These are phyloP conservation scores for Decapterus maruadsi DNA, from an alignment of 2,797 vertebrate genomes.

Conservation along the genomic window DNA sequence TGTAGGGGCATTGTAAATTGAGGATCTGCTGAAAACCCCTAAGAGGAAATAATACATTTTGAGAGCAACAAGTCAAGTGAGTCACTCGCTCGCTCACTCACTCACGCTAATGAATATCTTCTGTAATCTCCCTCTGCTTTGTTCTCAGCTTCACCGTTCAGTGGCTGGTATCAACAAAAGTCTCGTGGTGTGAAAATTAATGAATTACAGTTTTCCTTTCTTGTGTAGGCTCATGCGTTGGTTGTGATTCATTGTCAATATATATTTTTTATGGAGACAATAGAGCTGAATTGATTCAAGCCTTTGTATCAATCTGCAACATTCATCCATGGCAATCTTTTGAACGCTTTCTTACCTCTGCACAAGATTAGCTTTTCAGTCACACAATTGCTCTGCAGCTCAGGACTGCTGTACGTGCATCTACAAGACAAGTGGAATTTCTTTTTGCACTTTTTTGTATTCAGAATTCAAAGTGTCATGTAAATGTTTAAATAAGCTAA, in stretches of 20 bases:
- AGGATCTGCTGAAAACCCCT: background rate
- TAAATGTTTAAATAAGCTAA: slow-evolving; percentile 47
- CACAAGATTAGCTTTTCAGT: slow-evolving; percentile 37
- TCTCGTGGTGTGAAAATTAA: slow-evolving; percentile 58
- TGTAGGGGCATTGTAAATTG: background rate
- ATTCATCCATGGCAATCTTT: slow-evolving; percentile 24
- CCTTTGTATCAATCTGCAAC: slow-evolving; percentile 18
- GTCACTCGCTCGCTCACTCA: background rate
- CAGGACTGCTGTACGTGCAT: slow-evolving; percentile 4
- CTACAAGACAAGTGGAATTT: slow-evolving; percentile 7
- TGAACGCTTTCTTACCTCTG: slow-evolving; percentile 14
- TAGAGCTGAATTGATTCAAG: slow-evolving; percentile 26
- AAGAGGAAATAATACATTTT: background rate
- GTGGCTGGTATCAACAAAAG: slow-evolving; percentile 44
- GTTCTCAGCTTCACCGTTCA: slow-evolving; percentile 57
- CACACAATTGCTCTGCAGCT: slow-evolving; percentile 28
- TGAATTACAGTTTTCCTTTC: slow-evolving; percentile 54
- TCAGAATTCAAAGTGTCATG: slow-evolving; percentile 26
- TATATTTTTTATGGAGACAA: slow-evolving; percentile 9
- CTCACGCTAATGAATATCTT: slow-evolving; percentile 49
- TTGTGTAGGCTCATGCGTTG: slow-evolving; percentile 23
- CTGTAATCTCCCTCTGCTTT: slow-evolving; percentile 57
- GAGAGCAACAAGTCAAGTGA: background rate
- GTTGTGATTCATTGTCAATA: slow-evolving; percentile 33
- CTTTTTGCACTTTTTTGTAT: background rate